These are phyloP conservation scores for Hylaeus anthracinus DNA, from an alignment of 1,140 invertebrate species.

Conservation along the genomic window DNA sequence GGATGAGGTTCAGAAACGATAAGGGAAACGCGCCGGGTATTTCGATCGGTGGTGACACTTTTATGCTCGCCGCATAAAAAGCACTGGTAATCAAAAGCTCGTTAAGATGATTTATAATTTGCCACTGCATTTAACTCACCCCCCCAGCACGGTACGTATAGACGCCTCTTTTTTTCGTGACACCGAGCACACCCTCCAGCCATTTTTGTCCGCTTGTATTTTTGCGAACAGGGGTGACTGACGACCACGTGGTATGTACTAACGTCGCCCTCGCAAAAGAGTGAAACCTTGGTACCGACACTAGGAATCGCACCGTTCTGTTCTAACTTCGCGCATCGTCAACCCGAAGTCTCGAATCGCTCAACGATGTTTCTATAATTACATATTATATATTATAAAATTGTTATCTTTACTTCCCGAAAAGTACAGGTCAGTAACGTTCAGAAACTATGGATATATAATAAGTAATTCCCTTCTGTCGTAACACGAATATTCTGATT, in stretches of 20 bases:
- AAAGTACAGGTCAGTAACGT: no score
- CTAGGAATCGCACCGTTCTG: conserved; percentile 4
- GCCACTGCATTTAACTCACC: conserved; percentile 53
- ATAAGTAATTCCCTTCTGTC: no score
- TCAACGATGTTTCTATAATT: no score
- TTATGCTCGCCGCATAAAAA: conserved; percentile 63
- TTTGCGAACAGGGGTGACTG: conserved; percentile 18
- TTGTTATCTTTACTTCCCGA: no score
- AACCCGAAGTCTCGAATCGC: not conserved
- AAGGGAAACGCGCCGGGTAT: conserved; percentile 47
- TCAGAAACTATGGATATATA: no score
- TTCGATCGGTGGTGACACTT: conserved; percentile 69
- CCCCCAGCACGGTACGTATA: not conserved
- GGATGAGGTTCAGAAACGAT: conserved; percentile 45
- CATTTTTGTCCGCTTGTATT: conserved; percentile 12
- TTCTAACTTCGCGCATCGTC: not conserved
- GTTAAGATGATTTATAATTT: conserved; percentile 77
- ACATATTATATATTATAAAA: no score
- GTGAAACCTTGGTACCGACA: conserved; percentile 14
- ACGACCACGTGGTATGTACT: not conserved
- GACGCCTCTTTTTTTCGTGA: conserved; percentile 35
- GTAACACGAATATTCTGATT: no score
- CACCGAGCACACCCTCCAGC: conserved; percentile 6
- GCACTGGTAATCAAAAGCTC: conserved; percentile 74
- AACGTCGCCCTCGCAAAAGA: conserved; percentile 36